Base-by-base conservation (phyloP, 2,113 vertebrate genomes). In the Nothocercus nigrocapillus region DNA sequence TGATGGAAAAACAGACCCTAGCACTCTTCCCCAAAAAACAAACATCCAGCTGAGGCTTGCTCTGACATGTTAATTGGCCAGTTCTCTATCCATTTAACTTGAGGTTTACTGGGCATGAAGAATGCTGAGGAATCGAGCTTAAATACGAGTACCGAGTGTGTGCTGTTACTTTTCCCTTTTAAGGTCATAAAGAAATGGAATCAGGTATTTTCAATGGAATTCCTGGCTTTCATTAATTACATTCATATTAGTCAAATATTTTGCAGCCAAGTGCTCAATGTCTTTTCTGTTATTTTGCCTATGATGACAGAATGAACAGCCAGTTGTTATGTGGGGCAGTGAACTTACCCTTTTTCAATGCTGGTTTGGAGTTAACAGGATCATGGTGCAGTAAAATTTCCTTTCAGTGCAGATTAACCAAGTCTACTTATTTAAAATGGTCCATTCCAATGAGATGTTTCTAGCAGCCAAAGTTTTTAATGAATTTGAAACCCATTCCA, bases 331-430 rank as follows among this genome's bases (percentile, higher is more conserved):
- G 7, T 20, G 18, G 30, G 36, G 16, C 17, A 91, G 6, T 7
- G 24, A n/a, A 64, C 1, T 4, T 83, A 10, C 13, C 9, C 16
- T 19, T 78, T 58, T 24, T 40, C 6, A 84, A 49, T 3, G 21
- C 0, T 62, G n/a, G 0, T 1, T 11, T 21, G 59, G 81, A 15
- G 53, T 40, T 49, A 70, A 20, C 8, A 14, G 13, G 20, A 14
- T 21, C 15, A 16, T 38, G 5, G 28, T 16, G 36, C 7, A 18
- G 15, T 14, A 63, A 79, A 44, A 61, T 11, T 56, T 70, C 14
- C 2, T 85, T 62, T 78, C 22, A 36, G 20, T 5, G 11, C 18
- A 27, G 17, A 34, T 85, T 80, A 75, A 73, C 14, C 19, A 22
- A 38, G 12, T 30, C 19, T 44, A 22, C 2, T 44, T 13, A 42